These are phyloP conservation scores for Panthera leo DNA, from an alignment of 2,113 vertebrate species.

Conservation along the genomic window DNA sequence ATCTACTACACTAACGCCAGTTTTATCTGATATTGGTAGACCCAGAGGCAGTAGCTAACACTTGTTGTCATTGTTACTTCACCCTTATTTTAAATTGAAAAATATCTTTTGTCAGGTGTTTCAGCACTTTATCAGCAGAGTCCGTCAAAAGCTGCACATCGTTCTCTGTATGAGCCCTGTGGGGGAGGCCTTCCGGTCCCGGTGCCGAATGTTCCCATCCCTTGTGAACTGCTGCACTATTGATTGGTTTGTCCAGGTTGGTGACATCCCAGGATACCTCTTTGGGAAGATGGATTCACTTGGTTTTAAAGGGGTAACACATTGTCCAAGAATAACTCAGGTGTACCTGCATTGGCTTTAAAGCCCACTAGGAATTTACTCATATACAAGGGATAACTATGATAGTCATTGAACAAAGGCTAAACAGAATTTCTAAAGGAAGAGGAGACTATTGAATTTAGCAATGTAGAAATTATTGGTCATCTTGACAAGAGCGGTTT, in stretches of 20 bases:
- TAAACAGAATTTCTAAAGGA: not conserved
- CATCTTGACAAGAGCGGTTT: not conserved
- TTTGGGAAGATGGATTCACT: not conserved
- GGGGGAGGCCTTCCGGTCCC: conserved; percentile 89
- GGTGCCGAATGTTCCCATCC: conserved; percentile 92
- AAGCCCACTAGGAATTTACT: not conserved
- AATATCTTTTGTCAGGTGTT: conserved; percentile 83
- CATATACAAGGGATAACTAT: not conserved
- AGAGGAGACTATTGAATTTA: not conserved
- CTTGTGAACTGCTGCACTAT: conserved; percentile 92
- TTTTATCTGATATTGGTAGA: not conserved
- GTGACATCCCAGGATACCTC: conserved; percentile 5
- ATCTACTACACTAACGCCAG: not conserved
- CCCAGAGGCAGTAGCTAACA: not conserved
- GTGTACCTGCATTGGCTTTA: not conserved
- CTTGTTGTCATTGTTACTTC: not conserved
- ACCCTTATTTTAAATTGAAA: conserved; percentile 30
- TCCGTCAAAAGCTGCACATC: conserved; percentile 91
- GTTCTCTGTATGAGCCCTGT: conserved; percentile 91
- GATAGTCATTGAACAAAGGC: not conserved
- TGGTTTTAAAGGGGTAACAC: not conserved
- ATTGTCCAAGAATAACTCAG: not conserved
- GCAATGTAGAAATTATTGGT: not conserved
- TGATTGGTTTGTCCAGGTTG: conserved; percentile 92
- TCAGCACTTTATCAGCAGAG: conserved; percentile 89